Evolutionary conservation across 2,888 invertebrate species (phyloP).

Genomic region (Netelia fuscicornis): DNA sequence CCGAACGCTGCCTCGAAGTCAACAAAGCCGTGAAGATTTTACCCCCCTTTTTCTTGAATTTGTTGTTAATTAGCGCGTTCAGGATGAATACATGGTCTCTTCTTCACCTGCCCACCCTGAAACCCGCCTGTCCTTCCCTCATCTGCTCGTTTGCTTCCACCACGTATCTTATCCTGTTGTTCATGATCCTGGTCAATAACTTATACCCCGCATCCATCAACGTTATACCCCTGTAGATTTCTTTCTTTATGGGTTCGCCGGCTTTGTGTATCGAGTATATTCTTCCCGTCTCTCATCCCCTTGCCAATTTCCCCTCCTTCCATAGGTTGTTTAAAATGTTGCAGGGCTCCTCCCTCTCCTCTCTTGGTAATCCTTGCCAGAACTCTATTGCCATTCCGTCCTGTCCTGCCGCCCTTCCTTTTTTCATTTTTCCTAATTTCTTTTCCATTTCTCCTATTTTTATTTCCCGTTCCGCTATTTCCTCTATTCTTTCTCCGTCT

Average conservation of each 20-base stretch:
- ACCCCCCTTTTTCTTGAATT: too few relatives aligned
- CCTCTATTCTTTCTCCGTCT: not conserved
- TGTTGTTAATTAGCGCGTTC: not conserved
- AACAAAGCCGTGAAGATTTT: not conserved
- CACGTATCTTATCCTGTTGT: conserved; percentile 3
- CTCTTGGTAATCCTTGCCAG: not conserved
- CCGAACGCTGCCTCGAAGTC: not conserved
- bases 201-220: conserved; percentile 49
- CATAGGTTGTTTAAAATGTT: conserved; percentile 16
- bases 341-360: not conserved
- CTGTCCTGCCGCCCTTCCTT: not conserved
- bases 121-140: conserved; percentile 45
- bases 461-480: not conserved
- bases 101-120: conserved; percentile 18
- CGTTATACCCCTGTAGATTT: conserved; percentile 49
- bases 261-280: conserved; percentile 41
- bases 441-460: not conserved
- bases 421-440: not conserved
- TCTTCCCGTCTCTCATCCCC: conserved; percentile 31
- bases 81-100: conserved; percentile 6
- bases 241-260: conserved; percentile 7
- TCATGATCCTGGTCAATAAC: conserved; percentile 30
- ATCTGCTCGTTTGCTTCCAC: conserved; percentile 28
- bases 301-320: conserved; percentile 8
- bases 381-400: not conserved